These are phyloP conservation scores for Lordiphosa andalusiaca DNA, from an alignment of 2,888 invertebrate genomes.

Conservation along the genomic window DNA sequence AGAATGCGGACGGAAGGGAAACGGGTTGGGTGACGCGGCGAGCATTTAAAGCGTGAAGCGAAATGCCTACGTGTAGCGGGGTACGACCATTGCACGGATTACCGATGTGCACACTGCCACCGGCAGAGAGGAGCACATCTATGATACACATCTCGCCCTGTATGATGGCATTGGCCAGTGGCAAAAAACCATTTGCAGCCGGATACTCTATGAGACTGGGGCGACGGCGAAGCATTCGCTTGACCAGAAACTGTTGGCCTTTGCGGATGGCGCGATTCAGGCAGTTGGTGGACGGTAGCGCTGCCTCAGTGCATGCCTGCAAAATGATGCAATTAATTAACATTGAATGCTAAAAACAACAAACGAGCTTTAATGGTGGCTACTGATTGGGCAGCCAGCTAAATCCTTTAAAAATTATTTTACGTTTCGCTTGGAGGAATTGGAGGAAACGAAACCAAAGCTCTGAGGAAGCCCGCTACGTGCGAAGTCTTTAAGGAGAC, in stretches of 20 bases:
- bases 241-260: constrained; percentile 78
- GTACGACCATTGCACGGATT: constrained; percentile 75
- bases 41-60: background rate
- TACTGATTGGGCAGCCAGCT: no score
- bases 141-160: constrained; percentile 77
- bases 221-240: constrained; percentile 75
- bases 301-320: constrained; percentile 74
- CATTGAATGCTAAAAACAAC: no score
- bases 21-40: background rate
- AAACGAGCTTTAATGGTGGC: no score
- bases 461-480: no score
- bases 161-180: constrained; percentile 78
- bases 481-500: no score
- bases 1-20: background rate
- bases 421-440: no score
- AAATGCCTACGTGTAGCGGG: constrained; percentile 76
- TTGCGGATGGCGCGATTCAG: constrained; percentile 78
- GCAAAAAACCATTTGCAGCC: constrained; percentile 77
- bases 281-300: constrained; percentile 72
- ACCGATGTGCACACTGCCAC: constrained; percentile 76
- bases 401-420: no score
- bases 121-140: constrained; percentile 76
- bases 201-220: constrained; percentile 77
- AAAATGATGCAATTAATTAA: constrained; percentile 1
- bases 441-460: no score